A percentile compares a stretch with the other conserved stretches of the same genome.
phyloP scores from a whole-genome alignment of 2,113 vertebrate genomes.

The Andinoacara biseriatus region DNA sequence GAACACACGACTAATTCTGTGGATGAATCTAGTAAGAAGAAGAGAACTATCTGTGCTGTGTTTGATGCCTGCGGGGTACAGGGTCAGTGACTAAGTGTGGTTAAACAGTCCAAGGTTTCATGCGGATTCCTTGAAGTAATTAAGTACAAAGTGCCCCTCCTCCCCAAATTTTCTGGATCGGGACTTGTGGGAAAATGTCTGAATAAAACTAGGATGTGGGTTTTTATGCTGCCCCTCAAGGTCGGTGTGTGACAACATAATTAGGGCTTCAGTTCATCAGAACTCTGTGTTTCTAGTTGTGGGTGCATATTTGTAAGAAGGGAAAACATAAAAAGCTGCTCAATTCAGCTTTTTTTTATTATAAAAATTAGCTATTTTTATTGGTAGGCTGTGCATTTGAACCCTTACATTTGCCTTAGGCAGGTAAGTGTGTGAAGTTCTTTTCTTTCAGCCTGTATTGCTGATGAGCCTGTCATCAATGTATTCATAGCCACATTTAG shows the following conservation, averaged over 20 bases:
- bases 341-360: background rate
- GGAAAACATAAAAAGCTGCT: background rate
- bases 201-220: slow-evolving; percentile 59
- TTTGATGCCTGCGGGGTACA: slow-evolving; percentile 30
- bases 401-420: background rate
- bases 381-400: background rate
- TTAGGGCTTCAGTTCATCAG: slow-evolving; percentile 39
- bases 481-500: background rate
- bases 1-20: background rate
- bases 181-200: slow-evolving; percentile 58
- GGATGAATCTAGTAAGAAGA: background rate
- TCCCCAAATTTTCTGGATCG: slow-evolving; percentile 55
- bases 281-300: background rate
- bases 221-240: slow-evolving; percentile 26
- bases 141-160: slow-evolving; percentile 50
- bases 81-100: slow-evolving; percentile 51
- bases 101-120: slow-evolving; percentile 40
- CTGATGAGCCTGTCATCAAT: background rate
- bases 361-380: background rate
- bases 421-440: background rate
- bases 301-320: background rate
- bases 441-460: background rate
- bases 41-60: slow-evolving; percentile 2
- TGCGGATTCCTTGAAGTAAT: slow-evolving; percentile 61
- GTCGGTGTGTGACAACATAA: slow-evolving; percentile 50